phyloP scores from a whole-genome alignment of 2,888 invertebrate species.

The Aleiodes testaceus region DNA sequence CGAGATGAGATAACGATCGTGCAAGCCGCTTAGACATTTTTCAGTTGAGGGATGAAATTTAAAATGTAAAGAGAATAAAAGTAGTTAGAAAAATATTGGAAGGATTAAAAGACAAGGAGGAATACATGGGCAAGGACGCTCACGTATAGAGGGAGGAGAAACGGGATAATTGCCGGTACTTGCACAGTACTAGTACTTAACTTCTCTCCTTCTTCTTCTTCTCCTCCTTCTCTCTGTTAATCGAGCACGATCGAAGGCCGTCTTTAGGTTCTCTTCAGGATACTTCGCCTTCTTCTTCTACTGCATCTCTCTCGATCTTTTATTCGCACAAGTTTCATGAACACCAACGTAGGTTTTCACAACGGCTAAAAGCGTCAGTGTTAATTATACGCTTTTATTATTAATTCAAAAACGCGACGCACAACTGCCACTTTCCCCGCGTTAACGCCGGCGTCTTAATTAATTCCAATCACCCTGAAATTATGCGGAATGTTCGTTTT shows the following conservation, averaged over 20 bases:
- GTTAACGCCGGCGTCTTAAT: constrained; percentile 40
- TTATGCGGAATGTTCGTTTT: constrained; percentile 9
- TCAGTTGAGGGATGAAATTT: constrained; percentile 9
- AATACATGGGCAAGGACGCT: constrained; percentile 38
- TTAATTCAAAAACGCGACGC: constrained; percentile 64
- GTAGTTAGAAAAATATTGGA: constrained; percentile 3
- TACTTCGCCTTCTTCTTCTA: constrained; percentile 17
- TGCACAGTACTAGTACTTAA: constrained; percentile 32
- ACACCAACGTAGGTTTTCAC: constrained; percentile 9
- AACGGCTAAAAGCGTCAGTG: constrained; percentile 54
- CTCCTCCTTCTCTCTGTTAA: constrained; percentile 43
- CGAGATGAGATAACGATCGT: constrained; percentile 35
- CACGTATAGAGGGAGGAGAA: constrained; percentile 36
- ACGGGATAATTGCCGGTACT: constrained; percentile 41
- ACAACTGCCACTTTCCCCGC: constrained; percentile 55
- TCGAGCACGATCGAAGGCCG: constrained; percentile 45
- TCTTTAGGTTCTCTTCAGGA: constrained; percentile 3
- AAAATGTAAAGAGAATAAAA: constrained; percentile 6
- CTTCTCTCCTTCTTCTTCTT: constrained; percentile 25
- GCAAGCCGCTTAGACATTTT: constrained; percentile 32
- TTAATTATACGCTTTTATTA: constrained; percentile 67
- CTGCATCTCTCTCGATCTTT: constrained; percentile 34
- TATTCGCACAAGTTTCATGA: constrained; percentile 48
- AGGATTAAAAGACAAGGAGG: constrained; percentile 18
- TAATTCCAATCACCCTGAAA: constrained; percentile 31